These are phyloP conservation scores for Ischnus inquisitorius DNA, from an alignment of 2,888 invertebrate genomes.

Conservation along the genomic window DNA sequence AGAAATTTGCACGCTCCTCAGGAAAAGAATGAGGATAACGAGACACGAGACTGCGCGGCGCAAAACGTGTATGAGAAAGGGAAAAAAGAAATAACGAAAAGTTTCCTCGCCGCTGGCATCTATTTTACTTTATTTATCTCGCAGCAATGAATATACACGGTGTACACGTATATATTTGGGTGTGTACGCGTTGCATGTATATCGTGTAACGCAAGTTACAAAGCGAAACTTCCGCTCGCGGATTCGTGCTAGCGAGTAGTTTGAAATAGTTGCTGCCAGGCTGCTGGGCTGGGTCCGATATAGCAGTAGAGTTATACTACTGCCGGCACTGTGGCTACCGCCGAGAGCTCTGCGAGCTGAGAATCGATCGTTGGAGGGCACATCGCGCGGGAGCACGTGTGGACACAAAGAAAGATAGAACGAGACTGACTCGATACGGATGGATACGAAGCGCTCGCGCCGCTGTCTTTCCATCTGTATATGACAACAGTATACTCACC, in stretches of 20 bases:
- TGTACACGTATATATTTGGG: background rate
- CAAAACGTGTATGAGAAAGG: background rate
- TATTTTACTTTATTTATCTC: slow-evolving; percentile 4
- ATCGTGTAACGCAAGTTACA: slow-evolving; percentile 44
- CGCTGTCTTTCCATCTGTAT: slow-evolving; percentile 16
- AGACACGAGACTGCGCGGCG: background rate
- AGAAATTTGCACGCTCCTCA: slow-evolving; percentile 9
- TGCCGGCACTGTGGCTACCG: slow-evolving; percentile 6
- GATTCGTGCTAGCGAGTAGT: slow-evolving; percentile 58
- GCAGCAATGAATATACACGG: background rate
- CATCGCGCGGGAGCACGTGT: slow-evolving; percentile 61
- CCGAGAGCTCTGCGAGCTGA: slow-evolving; percentile 34
- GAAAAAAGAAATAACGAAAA: background rate
- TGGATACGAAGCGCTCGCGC: slow-evolving; percentile 2
- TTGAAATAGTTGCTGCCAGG: slow-evolving; percentile 57
- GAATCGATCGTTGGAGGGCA: slow-evolving; percentile 66
- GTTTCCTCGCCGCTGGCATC: background rate
- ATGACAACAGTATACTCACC: background rate
- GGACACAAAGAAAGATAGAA: slow-evolving; percentile 56
- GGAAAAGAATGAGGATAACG: background rate
- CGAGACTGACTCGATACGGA: slow-evolving; percentile 17
- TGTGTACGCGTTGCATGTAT: slow-evolving; percentile 18
- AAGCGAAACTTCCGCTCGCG: slow-evolving; percentile 48
- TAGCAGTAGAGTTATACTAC: slow-evolving; percentile 58
- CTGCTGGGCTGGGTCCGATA: slow-evolving; percentile 47